Evolutionary conservation across 2,113 vertebrate species (phyloP), one percentile per base, ranked within the genome.

Genomic region (Pluvianellus socialis): DNA sequence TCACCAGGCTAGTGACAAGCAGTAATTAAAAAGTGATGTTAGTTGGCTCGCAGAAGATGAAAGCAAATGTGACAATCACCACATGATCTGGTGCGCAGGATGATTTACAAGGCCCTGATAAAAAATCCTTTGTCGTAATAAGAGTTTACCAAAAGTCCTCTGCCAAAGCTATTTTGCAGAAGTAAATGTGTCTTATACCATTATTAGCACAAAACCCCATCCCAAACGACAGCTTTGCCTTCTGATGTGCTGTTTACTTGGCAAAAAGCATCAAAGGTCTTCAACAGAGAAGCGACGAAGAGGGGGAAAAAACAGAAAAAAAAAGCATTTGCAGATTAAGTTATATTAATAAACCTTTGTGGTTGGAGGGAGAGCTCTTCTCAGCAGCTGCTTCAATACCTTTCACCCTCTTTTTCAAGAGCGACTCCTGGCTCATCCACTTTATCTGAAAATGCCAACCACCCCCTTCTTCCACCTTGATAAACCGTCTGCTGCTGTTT

Each of bases 61-160:
- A 61, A 27, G 38, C n/a, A 52, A 49, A 74, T 1, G 27, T 23
- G 74, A 74, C 47, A 62, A 55, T 14, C 49, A 26, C 56, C 14
- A 28, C 52, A n/a, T 14, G n/a, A 67, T 42, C 76, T 50, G n/a
- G 5, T 33, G 19, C 32, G 28, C 0, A 0, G 40, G 26, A 17
- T 38, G 42, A 86, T 40, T 38, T 71, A 67, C 75, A 53, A 45
- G 38, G 19, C 35, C 6, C n/a, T 71, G 65, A 32, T 35, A 42
- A 79, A 94, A 84, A 62, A 12, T 9, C 28, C 52, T 61, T 30
- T 74, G 32, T 13, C 40, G 22, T 17, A 50, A 73, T 32, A 71
- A 77, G 24, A 83, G 53, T 15, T 76, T 38, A 68, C 32, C 17
- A 77, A 4, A 77, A 77, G 24, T 32, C 79, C 22, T 9, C 75